Percentiles rank a stretch among this genome's conserved stretches.
Evolutionary conservation across 2,113 vertebrate genomes (phyloP).

Genomic region (Coturnix japonica): DNA sequence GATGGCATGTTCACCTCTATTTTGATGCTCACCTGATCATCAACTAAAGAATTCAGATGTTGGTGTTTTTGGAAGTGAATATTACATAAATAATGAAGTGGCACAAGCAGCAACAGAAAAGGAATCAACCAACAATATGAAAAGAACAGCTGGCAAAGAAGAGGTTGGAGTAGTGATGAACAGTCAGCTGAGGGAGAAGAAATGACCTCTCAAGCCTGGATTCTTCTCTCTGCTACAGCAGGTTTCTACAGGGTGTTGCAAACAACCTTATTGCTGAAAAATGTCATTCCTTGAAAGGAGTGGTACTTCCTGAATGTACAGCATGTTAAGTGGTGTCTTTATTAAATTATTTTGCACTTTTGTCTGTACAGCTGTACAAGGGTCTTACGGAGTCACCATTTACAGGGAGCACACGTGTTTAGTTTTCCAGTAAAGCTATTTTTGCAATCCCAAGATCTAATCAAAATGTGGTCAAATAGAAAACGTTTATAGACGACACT

Average conservation of each 20-base stretch:
- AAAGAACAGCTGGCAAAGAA: slow-evolving; percentile 28
- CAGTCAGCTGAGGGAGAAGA: neutral
- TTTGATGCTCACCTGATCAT: neutral
- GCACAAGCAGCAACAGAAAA: slow-evolving; percentile 51
- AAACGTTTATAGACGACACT: neutral
- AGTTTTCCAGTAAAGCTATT: slow-evolving; percentile 1
- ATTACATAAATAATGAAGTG: slow-evolving; percentile 19
- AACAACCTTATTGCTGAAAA: neutral
- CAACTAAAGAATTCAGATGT: neutral
- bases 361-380: slow-evolving; percentile 49
- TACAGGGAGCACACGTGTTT: neutral
- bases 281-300: neutral
- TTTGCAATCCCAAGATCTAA: neutral
- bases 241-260: neutral
- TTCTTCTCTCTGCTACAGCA: neutral
- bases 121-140: slow-evolving; percentile 1
- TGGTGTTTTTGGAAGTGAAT: neutral
- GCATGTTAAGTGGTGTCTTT: slow-evolving; percentile 41
- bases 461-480: neutral
- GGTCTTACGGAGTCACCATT: neutral
- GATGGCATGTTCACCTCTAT: neutral
- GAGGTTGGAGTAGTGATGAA: neutral
- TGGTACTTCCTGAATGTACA: neutral
- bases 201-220: neutral
- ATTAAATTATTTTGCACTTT: slow-evolving; percentile 57